Conservation (phyloP, 2,888 invertebrate species). For the Ashinkailepas kermadecensis region DNA sequence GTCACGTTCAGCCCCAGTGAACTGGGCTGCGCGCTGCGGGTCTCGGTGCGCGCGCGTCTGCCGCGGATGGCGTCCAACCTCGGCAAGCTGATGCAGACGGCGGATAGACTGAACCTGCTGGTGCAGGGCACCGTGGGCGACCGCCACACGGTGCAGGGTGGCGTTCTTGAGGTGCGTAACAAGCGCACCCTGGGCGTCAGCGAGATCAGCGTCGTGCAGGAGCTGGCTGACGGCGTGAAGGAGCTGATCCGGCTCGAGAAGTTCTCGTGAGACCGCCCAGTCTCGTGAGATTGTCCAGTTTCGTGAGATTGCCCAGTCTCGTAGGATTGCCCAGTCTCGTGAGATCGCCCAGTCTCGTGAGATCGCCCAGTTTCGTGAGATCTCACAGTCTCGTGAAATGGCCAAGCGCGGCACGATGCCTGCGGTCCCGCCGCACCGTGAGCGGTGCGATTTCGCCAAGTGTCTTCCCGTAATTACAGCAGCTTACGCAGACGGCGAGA, state of each 20-base stretch:
- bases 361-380: too few species aligned
- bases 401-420: too few species aligned
- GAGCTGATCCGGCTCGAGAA: conserved; percentile 93
- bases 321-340: too few species aligned
- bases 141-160: conserved; percentile 48
- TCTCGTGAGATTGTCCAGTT: too few species aligned
- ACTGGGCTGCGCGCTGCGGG: conserved; percentile 64
- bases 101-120: conserved; percentile 67
- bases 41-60: conserved; percentile 57
- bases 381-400: too few species aligned
- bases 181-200: conserved; percentile 68
- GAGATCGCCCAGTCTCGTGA: too few species aligned
- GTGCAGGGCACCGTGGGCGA: conserved; percentile 49
- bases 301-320: too few species aligned
- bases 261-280: conserved; percentile 33
- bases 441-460: too few species aligned
- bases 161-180: conserved; percentile 65
- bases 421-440: too few species aligned
- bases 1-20: conserved; percentile 77
- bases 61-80: conserved; percentile 52
- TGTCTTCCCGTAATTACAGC: too few species aligned
- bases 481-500: too few species aligned
- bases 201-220: conserved; percentile 73
- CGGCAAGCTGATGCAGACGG: conserved; percentile 66
- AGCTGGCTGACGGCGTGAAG: conserved; percentile 91